These are phyloP conservation scores for Pantala flavescens DNA, from an alignment of 1,140 invertebrate genomes.

Conservation along the genomic window DNA sequence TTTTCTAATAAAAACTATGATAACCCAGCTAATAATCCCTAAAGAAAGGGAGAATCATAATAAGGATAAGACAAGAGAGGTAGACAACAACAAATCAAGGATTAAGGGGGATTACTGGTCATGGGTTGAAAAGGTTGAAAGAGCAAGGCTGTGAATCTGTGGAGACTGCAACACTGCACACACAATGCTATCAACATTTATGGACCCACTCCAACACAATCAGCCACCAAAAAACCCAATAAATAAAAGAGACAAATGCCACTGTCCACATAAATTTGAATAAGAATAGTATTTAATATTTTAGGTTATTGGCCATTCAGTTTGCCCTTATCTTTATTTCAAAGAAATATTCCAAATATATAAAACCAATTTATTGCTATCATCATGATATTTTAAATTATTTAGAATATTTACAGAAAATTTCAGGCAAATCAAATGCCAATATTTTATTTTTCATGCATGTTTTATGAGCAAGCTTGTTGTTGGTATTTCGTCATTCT, in stretches of 20 bases:
- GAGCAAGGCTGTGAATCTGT: background rate
- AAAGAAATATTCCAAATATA: background rate
- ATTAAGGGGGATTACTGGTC: background rate
- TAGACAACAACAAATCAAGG: background rate
- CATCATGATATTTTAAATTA: background rate
- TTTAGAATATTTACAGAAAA: background rate
- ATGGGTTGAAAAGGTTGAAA: background rate
- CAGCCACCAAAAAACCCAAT: conserved; percentile 13
- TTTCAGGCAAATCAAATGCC: background rate
- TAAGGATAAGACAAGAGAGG: background rate
- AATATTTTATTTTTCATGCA: background rate
- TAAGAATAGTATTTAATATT: background rate
- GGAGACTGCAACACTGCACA: conserved; percentile 7
- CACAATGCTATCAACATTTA: background rate
- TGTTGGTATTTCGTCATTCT: background rate
- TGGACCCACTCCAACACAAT: conserved; percentile 18
- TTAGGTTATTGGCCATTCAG: background rate
- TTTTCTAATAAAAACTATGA: too few species aligned
- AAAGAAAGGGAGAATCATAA: background rate
- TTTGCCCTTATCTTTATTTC: background rate
- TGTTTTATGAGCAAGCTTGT: conserved; percentile 7
- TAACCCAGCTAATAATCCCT: too few species aligned
- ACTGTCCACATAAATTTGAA: background rate
- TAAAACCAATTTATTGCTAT: background rate
- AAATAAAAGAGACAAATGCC: background rate